Conservation (phyloP, 2,888 invertebrate genomes). For the Halictus ligatus region DNA sequence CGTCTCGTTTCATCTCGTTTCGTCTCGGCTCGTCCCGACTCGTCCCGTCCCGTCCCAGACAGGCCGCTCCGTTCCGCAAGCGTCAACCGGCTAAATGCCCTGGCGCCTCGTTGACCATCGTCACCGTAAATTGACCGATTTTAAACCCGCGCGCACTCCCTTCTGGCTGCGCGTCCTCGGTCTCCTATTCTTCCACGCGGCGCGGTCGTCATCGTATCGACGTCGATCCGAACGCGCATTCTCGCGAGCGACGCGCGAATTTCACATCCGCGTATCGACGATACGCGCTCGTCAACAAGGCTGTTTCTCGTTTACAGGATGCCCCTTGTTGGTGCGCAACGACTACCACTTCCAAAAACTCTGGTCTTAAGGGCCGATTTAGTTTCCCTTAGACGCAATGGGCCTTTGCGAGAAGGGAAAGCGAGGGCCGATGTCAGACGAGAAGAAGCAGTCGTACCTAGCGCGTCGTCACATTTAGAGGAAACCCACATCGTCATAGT, state of each 20-base stretch:
- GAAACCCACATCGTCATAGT: too few species aligned
- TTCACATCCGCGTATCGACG: not conserved
- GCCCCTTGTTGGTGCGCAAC: too few species aligned
- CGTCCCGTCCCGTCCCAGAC: constrained; percentile 31
- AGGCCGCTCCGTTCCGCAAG: constrained; percentile 60
- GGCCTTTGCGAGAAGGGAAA: too few species aligned
- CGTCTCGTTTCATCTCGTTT: constrained; percentile 27
- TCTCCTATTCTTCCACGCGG: not conserved
- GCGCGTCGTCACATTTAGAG: too few species aligned
- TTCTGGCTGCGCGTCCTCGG: not conserved
- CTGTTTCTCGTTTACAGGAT: too few species aligned
- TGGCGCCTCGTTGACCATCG: constrained; percentile 82
- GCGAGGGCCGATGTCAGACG: too few species aligned
- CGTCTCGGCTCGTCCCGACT: constrained; percentile 31
- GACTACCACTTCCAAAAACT: too few species aligned
- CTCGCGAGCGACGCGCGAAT: not conserved
- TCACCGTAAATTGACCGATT: constrained; percentile 80
- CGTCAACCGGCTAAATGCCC: constrained; percentile 79
- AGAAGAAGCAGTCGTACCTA: too few species aligned
- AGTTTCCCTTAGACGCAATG: too few species aligned
- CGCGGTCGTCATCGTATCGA: not conserved
- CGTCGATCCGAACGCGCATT: not conserved
- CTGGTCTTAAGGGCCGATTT: too few species aligned
- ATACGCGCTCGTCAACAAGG: too few species aligned
- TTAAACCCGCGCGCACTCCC: constrained; percentile 61